Base-by-base conservation (phyloP, 2,888 invertebrate genomes). In the Imbricaverruca yamaguchii region DNA sequence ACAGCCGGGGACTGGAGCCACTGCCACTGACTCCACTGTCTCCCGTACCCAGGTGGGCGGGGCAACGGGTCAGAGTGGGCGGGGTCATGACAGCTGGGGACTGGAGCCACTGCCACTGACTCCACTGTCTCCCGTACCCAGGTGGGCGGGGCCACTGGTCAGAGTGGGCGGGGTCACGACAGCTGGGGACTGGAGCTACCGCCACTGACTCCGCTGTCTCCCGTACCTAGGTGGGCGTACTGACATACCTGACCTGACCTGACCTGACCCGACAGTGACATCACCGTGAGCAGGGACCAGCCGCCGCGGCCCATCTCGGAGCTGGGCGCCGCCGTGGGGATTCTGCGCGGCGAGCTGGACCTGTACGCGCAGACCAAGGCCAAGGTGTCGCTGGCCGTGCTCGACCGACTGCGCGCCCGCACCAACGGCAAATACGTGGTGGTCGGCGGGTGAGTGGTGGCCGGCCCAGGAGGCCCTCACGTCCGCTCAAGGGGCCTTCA, bases 301-400 rank as follows among this genome's bases (percentile, higher is more conserved):
- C 92, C 91, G 82, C 95, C 96, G 0, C 98, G 97, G 87, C 91
- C 94, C 85, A 93, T 98, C 81, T 87, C 88, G 0, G 87, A 90
- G 83, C 87, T 98, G 82, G 94, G 95, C 0, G 87, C 90, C 79
- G 97, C 98, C 90, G 93, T 98, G 83, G 96, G 96, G 0, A 88
- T 99, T 81, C 89, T 89, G 84, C 89, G 92, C 0, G 90, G 89
- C 82, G 99, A 99, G 88, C 90, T 97, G 57, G 94, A 94, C 11
- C 91, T 93, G 83, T 98, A 96, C 88, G 99, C 99, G 12, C 92
- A 91, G 85, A 96, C 93, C 85, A 99, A 98, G 87, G 99, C 97
- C 18, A 99, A 99, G 89, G 91, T 99, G 21, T 91, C 94, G 0
- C 89, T 98, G 21, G 91, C 91, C 1, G 92, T 95, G 67, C 88